A percentile compares a stretch with the other conserved stretches of the same genome.
These are phyloP conservation scores for Galaxias olidus DNA, from an alignment of 2,797 vertebrate species.

Conservation along the genomic window DNA sequence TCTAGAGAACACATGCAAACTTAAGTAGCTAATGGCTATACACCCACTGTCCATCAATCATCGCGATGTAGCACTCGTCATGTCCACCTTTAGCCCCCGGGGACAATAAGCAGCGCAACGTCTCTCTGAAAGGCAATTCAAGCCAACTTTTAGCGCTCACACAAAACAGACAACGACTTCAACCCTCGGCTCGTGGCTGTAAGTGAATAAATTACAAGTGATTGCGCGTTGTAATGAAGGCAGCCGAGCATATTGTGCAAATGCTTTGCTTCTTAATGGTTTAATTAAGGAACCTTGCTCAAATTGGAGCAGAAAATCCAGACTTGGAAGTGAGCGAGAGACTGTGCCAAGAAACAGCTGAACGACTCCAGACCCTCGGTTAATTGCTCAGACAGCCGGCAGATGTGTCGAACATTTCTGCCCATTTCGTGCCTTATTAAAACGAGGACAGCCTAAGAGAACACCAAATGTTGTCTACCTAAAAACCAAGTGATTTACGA, in stretches of 20 bases:
- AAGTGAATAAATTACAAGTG: constrained; percentile 71
- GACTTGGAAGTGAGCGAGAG: constrained; percentile 50
- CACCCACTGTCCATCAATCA: no score
- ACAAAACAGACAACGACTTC: constrained; percentile 32
- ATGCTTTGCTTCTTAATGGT: constrained; percentile 74
- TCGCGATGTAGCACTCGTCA: no score
- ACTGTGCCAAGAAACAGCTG: constrained; percentile 48
- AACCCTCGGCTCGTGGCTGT: constrained; percentile 48
- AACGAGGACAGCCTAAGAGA: constrained; percentile 55
- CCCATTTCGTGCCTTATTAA: constrained; percentile 64
- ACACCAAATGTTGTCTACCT: constrained; percentile 56
- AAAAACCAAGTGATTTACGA: constrained; percentile 62
- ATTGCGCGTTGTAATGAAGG: constrained; percentile 68
- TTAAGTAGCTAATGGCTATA: no score
- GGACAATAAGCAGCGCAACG: no score
- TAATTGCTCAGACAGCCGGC: constrained; percentile 67
- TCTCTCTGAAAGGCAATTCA: background rate
- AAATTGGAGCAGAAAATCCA: constrained; percentile 71
- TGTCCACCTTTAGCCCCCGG: no score
- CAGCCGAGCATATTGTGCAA: constrained; percentile 73
- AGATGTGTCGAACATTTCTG: constrained; percentile 70
- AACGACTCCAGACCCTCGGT: constrained; percentile 40
- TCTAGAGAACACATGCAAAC: no score
- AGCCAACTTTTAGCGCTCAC: background rate
- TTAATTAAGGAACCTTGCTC: constrained; percentile 74